A percentile compares a stretch with the other conserved stretches of the same genome.
phyloP scores from a whole-genome alignment of 2,113 vertebrate species.

The Heliornis fulica region DNA sequence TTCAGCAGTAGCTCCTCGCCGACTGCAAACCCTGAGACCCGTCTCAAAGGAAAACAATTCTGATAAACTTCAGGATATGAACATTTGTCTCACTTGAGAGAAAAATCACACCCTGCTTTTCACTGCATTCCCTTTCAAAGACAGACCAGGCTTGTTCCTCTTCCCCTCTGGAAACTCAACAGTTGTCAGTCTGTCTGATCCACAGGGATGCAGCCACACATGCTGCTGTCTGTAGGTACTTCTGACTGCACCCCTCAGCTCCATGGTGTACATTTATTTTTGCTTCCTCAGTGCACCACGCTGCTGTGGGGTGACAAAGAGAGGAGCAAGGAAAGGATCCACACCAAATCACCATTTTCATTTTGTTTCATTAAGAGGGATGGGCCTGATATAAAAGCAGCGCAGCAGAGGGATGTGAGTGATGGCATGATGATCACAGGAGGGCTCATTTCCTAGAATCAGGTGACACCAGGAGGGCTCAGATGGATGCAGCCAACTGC shows the following conservation, averaged over 20 bases:
- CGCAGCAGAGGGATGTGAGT: accelerated
- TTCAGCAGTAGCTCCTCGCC: too few species aligned
- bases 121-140: background rate
- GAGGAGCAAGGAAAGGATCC: background rate
- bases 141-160: background rate
- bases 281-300: background rate
- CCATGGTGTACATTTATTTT: background rate
- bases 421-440: too few species aligned
- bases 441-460: background rate
- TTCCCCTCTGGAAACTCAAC: background rate
- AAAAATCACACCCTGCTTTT: background rate
- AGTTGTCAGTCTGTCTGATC: background rate
- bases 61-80: background rate
- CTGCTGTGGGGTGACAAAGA: background rate
- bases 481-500: background rate
- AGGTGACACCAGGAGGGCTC: background rate
- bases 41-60: background rate
- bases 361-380: background rate
- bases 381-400: background rate
- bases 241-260: background rate
- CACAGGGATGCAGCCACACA: background rate
- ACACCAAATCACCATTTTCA: background rate
- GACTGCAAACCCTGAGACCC: too few species aligned
- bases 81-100: background rate
- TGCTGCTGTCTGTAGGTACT: background rate